Base-by-base conservation (phyloP, 1,140 invertebrate species). In the Drosophila prosaltans region DNA sequence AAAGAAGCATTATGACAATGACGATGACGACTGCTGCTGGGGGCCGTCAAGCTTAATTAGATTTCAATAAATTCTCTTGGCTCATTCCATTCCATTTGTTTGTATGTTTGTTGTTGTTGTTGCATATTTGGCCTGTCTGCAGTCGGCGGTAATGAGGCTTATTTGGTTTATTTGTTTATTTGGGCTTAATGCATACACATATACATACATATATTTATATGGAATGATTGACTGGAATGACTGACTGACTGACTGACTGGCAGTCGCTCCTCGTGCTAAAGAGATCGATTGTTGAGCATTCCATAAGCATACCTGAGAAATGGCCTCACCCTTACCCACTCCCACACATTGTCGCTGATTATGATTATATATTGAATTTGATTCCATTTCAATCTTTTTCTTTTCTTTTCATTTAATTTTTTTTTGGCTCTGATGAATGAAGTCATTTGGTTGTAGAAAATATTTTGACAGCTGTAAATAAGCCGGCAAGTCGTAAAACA, bases 401-500 rank as follows among this genome's bases (percentile, higher is more conserved):
- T 48, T 48, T 10, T 9, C 10, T 8, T 24, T 10, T 10, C 16
- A 6, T 21, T 21, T 26, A n/a, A n/a, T 51, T 32, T 45, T 74
- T 80, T 75, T 69, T 6, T 8, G 21, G 21, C 45, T 43, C 76
- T 78, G 88, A 91, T 91, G 80, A 91, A 91, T 91, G 88, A 91
- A 91, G 88, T 91, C 88, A 91, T 91, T 91, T 84, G 80, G 69
- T 90, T 81, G 84, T 89, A 73, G 84, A 81, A 89, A 90, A 91
- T 91, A 91, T 91, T 91, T 91, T 91, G 88, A 91, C 88, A 91
- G 88, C 89, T 91, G 88, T 91, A 91, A 91, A 91, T 88, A 90
- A 80, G 80, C 81, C 82, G 72, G 66, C 66, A 59, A 73, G 61
- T 63, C 71, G 66, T 78, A 78, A 78, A 74, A 78, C 58, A 74